Base-by-base conservation (phyloP, 2,888 invertebrate genomes). In the Cataglyphis cursor region DNA sequence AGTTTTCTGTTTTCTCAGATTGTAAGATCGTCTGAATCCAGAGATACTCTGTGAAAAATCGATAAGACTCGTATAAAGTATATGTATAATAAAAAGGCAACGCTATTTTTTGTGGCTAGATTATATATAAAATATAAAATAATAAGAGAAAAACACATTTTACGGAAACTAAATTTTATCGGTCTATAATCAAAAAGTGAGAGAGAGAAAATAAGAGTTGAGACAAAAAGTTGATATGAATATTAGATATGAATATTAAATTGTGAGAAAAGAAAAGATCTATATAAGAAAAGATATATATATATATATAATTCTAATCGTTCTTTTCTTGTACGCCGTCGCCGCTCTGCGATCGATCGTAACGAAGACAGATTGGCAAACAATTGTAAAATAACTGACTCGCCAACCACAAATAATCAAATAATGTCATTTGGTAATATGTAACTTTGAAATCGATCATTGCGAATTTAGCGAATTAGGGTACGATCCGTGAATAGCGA, bases 81-180 rank as follows among this genome's bases (percentile, higher is more conserved):
- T 57, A 44, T 87, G 84, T 87, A 81, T 73, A 86, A 84, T 54
- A 51, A 70, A 51, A 51, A 84, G 41, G 74, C 68, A 81, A 83
- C 62, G 72, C 61, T 68, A 74, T 87, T 76, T 87, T 59, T 76
- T 72, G 75, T 75, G 74, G 84, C 82, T 87, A 85, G 85, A 61
- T 24, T 87, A 51, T n/a, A 51, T n/a, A 51, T 51, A 87, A 75
- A 54, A 28, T 74, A 61, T 62, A 80, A 62, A 21, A 64, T 78
- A 87, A 66, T 48, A 6, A 62, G 44, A 21, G 61, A 15, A 48
- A 76, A 41, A 57, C 24, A 57, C 24, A 4, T 51, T 28, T 24
- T 35, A 64, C 38, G 59, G 12, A 68, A 64, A 21, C 12, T 21
- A 78, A 66, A 70, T 76, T 84, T 64, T 70, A 65, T 44, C 54